phyloP scores from a whole-genome alignment of 2,113 vertebrate species.

The Agelaius tricolor region DNA sequence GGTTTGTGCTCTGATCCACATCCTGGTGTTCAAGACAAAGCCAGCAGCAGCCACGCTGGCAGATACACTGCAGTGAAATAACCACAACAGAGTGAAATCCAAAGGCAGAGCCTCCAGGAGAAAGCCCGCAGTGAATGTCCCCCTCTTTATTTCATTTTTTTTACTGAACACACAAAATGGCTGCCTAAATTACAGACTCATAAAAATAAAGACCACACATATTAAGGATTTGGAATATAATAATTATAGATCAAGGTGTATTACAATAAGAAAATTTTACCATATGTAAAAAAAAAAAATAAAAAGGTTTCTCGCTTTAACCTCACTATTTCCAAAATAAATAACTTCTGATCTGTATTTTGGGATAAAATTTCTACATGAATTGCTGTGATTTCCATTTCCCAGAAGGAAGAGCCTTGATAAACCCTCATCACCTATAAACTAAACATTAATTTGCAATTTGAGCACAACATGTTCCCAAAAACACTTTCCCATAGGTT shows the following conservation, averaged over 20 bases:
- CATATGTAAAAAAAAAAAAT: background rate
- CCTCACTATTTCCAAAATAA: background rate
- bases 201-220: no score
- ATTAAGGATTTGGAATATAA: background rate
- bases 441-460: background rate
- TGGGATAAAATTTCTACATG: background rate
- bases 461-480: background rate
- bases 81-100: background rate
- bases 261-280: background rate
- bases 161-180: slow-evolving; percentile 18
- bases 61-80: background rate
- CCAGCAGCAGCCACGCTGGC: background rate
- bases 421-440: background rate
- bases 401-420: background rate
- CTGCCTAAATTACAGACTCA: background rate
- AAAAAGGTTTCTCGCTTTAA: background rate
- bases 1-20: background rate
- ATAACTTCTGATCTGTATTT: background rate
- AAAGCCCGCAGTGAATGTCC: accelerated
- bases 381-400: background rate
- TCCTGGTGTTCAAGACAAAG: background rate
- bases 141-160: background rate
- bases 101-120: background rate
- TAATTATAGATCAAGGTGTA: accelerated
- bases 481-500: background rate